A percentile compares a stretch with the other conserved stretches of the same genome.
phyloP scores from a whole-genome alignment of 2,888 invertebrate species.

The Serrognathus titanus region DNA sequence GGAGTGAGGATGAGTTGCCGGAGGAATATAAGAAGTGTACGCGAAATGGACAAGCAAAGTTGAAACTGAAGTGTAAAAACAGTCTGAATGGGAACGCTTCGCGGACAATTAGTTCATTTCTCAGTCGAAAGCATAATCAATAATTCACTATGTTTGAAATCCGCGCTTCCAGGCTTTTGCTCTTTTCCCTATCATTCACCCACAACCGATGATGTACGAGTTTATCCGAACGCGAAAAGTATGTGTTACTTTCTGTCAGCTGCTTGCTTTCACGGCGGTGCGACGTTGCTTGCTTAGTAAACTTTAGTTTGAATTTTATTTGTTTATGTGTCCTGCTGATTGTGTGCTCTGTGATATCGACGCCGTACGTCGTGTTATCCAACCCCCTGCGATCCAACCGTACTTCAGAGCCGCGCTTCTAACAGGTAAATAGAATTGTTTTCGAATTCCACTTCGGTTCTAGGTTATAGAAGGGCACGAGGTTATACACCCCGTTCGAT shows the following conservation, averaged over 20 bases:
- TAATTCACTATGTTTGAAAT: constrained; percentile 45
- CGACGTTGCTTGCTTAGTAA: constrained; percentile 53
- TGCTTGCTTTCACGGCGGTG: constrained; percentile 68
- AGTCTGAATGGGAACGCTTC: constrained; percentile 31
- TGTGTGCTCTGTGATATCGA: constrained; percentile 37
- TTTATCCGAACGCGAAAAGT: constrained; percentile 39
- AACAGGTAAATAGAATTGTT: constrained; percentile 20
- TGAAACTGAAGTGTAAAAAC: constrained; percentile 21
- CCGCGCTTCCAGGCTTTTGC: constrained; percentile 38
- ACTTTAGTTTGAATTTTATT: constrained; percentile 49
- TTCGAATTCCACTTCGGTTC: constrained; percentile 32
- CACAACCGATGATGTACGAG: constrained; percentile 36
- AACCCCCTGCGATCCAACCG: constrained; percentile 25
- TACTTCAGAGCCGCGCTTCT: constrained; percentile 8
- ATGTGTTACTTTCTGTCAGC: constrained; percentile 56
- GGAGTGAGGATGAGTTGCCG: neutral
- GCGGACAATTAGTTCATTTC: constrained; percentile 33
- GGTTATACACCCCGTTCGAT: constrained; percentile 41
- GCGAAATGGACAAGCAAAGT: constrained; percentile 1
- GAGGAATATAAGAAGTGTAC: neutral
- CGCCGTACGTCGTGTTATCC: constrained; percentile 30
- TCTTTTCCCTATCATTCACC: constrained; percentile 35
- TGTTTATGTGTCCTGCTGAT: constrained; percentile 49
- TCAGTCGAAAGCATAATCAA: constrained; percentile 33
- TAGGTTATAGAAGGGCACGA: constrained; percentile 46